phyloP scores from a whole-genome alignment of 1,140 invertebrate genomes.

The Cydia splendana region DNA sequence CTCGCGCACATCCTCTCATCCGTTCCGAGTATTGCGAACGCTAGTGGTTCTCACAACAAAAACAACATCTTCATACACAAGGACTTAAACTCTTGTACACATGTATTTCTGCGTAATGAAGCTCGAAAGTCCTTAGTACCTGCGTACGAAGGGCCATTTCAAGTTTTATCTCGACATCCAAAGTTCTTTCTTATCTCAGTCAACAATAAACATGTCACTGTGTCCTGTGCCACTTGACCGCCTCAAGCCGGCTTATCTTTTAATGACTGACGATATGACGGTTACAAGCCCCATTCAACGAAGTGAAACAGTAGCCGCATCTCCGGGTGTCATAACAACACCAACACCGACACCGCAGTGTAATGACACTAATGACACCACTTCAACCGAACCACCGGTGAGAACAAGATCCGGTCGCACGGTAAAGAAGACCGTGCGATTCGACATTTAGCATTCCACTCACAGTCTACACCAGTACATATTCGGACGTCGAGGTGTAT shows the following conservation, averaged over 20 bases:
- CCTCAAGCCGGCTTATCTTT: slow-evolving; percentile 14
- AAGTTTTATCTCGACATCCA: too few relatives aligned
- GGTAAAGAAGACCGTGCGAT: slow-evolving; percentile 1
- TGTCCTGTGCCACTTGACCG: slow-evolving; percentile 8
- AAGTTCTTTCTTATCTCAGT: too few relatives aligned
- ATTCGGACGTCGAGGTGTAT: too few relatives aligned
- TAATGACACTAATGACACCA: neutral
- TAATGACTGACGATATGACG: neutral
- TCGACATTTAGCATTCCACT: neutral
- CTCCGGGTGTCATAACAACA: neutral
- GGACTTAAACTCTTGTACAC: too few relatives aligned
- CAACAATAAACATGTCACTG: neutral
- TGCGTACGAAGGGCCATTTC: too few relatives aligned
- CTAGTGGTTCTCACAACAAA: too few relatives aligned
- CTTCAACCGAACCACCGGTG: neutral
- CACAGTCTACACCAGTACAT: neutral
- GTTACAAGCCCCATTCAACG: neutral
- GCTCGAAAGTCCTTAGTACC: too few relatives aligned
- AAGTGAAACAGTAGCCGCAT: neutral
- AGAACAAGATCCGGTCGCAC: slow-evolving; percentile 12
- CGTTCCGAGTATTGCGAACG: too few relatives aligned
- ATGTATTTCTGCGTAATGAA: too few relatives aligned
- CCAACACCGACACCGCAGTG: neutral
- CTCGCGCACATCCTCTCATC: too few relatives aligned
- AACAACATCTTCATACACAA: too few relatives aligned